Evolutionary conservation across 2,113 vertebrate species (phyloP).

Genomic region (Chloroceryle aenea): DNA sequence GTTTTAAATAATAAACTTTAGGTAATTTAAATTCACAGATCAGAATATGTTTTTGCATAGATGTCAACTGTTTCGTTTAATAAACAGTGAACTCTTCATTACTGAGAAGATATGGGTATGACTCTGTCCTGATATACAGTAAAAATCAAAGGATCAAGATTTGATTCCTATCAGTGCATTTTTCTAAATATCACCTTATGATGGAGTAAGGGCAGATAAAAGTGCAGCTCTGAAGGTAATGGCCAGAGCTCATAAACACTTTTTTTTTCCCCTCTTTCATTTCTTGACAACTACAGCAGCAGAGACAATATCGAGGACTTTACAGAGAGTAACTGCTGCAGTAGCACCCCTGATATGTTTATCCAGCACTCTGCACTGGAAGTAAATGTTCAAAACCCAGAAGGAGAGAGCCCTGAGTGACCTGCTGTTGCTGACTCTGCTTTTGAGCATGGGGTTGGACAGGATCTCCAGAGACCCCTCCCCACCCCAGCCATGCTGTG

Average conservation of each 20-base stretch:
- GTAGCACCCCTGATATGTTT: background rate
- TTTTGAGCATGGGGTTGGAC: background rate
- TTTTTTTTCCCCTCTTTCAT: background rate
- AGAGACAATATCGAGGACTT: constrained; percentile 13
- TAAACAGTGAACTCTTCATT: background rate
- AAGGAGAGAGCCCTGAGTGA: background rate
- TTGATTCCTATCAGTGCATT: background rate
- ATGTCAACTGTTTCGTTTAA: background rate
- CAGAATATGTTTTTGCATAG: background rate
- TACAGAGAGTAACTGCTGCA: background rate
- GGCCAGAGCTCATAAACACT: constrained; percentile 6
- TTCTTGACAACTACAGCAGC: constrained; percentile 18
- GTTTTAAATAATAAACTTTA: background rate
- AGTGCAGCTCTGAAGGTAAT: background rate
- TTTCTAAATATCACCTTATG: background rate
- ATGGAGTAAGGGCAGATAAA: background rate
- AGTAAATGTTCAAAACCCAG: background rate
- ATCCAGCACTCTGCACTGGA: background rate
- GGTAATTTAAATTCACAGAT: constrained; percentile 28
- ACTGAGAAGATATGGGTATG: background rate
- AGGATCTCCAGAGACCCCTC: background rate
- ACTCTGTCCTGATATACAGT: background rate
- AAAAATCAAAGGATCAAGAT: background rate
- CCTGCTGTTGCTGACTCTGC: background rate
- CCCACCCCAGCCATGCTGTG: background rate